These are phyloP conservation scores for Platorchestia sp. DNA, from an alignment of 1,140 invertebrate genomes.

Conservation along the genomic window DNA sequence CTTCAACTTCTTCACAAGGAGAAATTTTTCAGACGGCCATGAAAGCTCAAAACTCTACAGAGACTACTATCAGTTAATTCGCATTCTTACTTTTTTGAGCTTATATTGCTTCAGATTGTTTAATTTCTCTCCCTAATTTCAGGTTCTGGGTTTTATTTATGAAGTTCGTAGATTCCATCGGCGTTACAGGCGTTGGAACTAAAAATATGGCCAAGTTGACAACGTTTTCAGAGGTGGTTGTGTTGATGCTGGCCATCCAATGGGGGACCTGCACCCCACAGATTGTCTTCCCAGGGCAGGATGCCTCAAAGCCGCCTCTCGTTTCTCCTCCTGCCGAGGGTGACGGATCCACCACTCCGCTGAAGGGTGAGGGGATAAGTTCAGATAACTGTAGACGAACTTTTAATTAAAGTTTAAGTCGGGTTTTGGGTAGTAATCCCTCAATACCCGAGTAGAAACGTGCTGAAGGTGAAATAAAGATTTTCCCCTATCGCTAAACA, in stretches of 20 bases:
- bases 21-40: background rate
- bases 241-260: background rate
- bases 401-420: background rate
- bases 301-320: background rate
- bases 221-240: background rate
- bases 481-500: too few relatives aligned
- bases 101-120: background rate
- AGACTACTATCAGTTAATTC: background rate
- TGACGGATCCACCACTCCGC: background rate
- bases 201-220: background rate
- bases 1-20: background rate
- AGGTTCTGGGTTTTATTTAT: background rate
- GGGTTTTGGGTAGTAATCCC: too few relatives aligned
- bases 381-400: background rate
- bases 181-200: background rate
- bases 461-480: too few relatives aligned
- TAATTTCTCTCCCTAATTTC: background rate
- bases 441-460: too few relatives aligned
- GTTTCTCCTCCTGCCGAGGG: background rate
- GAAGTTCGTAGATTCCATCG: background rate
- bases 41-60: background rate
- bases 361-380: background rate
- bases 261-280: background rate
- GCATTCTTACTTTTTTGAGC: background rate
- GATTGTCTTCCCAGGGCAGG: constrained; percentile 62